A percentile compares a stretch with the other conserved stretches of the same genome.
These are phyloP conservation scores for Aramus guarauna DNA, from an alignment of 2,113 vertebrate genomes.

Conservation along the genomic window DNA sequence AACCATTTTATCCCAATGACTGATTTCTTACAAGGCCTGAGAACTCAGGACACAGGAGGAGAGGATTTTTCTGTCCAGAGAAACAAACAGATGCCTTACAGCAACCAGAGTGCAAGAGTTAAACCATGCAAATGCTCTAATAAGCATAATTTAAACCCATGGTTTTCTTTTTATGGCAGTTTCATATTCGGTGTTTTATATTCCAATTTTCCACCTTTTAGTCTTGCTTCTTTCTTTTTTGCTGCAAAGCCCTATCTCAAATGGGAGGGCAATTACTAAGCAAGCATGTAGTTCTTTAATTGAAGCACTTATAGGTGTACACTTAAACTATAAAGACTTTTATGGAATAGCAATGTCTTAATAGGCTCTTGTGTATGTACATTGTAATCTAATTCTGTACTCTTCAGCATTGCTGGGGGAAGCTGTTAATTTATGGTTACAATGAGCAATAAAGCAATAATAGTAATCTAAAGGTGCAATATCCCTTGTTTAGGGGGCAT, in stretches of 20 bases:
- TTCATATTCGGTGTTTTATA: conserved; percentile 67
- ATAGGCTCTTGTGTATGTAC: conserved; percentile 65
- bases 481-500: conserved; percentile 76
- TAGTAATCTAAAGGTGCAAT: conserved; percentile 73
- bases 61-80: not conserved
- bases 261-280: conserved; percentile 69
- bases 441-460: conserved; percentile 78
- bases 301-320: conserved; percentile 73
- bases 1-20: not conserved
- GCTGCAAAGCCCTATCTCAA: conserved; percentile 43
- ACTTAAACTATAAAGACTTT: conserved; percentile 71
- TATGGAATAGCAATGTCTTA: conserved; percentile 70
- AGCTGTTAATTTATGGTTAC: conserved; percentile 72
- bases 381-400: conserved; percentile 61
- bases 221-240: conserved; percentile 64
- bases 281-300: conserved; percentile 72
- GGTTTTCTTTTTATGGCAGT: conserved; percentile 57
- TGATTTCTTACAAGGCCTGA: not conserved
- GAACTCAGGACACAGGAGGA: not conserved
- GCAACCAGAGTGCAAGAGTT: not conserved
- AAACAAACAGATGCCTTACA: not conserved
- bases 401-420: conserved; percentile 62
- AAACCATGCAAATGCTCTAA: conserved; percentile 56
- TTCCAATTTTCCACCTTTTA: conserved; percentile 73
- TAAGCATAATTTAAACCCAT: conserved; percentile 66